Conservation (phyloP, 2,797 vertebrate species). For the Lepus townsendii region DNA sequence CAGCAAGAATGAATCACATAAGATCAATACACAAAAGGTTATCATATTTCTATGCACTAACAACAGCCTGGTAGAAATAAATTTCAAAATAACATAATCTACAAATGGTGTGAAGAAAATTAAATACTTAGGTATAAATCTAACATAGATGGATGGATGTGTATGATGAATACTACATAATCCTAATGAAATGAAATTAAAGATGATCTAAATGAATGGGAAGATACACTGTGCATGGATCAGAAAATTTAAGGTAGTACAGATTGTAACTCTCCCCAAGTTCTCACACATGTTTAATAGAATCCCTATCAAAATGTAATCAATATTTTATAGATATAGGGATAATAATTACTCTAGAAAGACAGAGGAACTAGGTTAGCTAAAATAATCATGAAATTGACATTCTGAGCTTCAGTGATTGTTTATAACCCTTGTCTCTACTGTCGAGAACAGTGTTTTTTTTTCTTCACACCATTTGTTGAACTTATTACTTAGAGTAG, state of each 20-base stretch:
- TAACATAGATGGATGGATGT: neutral
- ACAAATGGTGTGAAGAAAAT: constrained; percentile 46
- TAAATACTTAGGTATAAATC: constrained; percentile 34
- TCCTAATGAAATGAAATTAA: constrained; percentile 53
- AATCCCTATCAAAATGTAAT: constrained; percentile 55
- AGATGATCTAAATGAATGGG: constrained; percentile 54
- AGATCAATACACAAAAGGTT: constrained; percentile 42
- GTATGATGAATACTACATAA: constrained; percentile 41
- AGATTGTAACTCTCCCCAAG: constrained; percentile 16
- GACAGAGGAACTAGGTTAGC: neutral
- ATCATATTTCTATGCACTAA: constrained; percentile 53
- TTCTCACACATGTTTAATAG: constrained; percentile 49
- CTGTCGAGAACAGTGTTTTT: too few species aligned
- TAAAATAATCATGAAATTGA: neutral
- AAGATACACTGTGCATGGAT: neutral
- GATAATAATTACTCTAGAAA: constrained; percentile 38
- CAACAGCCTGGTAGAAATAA: neutral
- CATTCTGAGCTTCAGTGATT: too few species aligned
- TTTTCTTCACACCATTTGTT: too few species aligned
- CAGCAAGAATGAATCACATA: constrained; percentile 6
- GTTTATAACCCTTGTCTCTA: too few species aligned
- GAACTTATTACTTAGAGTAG: too few species aligned
- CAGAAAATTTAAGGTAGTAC: constrained; percentile 37
- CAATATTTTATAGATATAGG: constrained; percentile 38
- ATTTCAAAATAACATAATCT: neutral